Base-by-base conservation (phyloP, 35 echinoderm and acorn worm species). In the Hemicentrotus pulcherrimus region DNA sequence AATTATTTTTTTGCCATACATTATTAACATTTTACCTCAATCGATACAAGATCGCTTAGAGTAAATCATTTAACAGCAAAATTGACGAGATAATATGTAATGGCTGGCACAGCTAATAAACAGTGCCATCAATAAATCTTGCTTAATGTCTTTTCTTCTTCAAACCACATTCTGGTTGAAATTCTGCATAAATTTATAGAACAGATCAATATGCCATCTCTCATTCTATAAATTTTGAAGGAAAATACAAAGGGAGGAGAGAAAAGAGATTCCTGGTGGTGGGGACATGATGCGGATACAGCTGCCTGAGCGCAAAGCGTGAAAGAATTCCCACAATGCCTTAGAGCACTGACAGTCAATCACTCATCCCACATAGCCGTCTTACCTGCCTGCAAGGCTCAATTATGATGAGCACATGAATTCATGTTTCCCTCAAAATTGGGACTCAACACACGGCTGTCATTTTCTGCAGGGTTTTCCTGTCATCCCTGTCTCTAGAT, bases 361-460 rank as follows among this genome's bases (percentile, higher is more conserved):
- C 88, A 90, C 88, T 90, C 88, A 90, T 47, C 88, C 32, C 32
- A 45, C 88, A 47, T 90, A 47, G 88, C 31, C 24, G 65, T 28
- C 32, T 47, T 47, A 47, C 32, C 88, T 90, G 88, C 88, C 88
- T 90, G 4, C 30, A 16, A 90, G 88, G 30, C 16, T 33, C 88
- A 90, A 90, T 90, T 90, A 90, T 90, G 88, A 33, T 47, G 88
- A 90, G 88, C 88, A 47, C 88, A 90, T 90, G 88, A 90, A 90
- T 90, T 90, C 32, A 47, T 90, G 88, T 90, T 88, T 90, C 46
- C 46, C 32, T 4, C 86, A 6, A 3, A 41, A 41, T 41, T 3
- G 9, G n/a, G 86, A 31, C 32, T 86, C 86, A 12, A 33, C 32
- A 30, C 28, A 86, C 86, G 13, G 0, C 86, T 22, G 5, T 86